Evolutionary conservation across 2,888 invertebrate species (phyloP).

Genomic region (Horisme vitalbata): DNA sequence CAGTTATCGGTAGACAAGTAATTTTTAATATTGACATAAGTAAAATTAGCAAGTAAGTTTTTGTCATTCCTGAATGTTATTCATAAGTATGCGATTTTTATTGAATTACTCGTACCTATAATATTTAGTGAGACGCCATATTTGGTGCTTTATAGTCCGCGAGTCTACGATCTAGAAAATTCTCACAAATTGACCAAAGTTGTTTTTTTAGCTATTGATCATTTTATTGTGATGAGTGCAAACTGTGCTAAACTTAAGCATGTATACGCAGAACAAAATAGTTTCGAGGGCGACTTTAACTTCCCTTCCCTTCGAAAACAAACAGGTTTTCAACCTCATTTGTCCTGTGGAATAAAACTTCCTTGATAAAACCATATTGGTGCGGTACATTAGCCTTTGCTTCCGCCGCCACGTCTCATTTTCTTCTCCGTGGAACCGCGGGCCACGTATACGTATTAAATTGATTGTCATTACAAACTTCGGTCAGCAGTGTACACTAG

Average conservation of each 20-base stretch:
- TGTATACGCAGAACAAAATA: too few relatives aligned
- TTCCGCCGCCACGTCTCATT: background rate
- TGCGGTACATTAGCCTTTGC: constrained; percentile 11
- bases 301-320: background rate
- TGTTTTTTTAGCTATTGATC: background rate
- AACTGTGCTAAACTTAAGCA: background rate
- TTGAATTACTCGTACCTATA: constrained; percentile 20
- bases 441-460: constrained; percentile 19
- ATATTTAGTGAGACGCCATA: constrained; percentile 21
- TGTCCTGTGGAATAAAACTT: background rate
- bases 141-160: constrained; percentile 25
- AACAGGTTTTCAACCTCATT: too few relatives aligned
- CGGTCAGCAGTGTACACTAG: constrained; percentile 52
- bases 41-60: constrained; percentile 25
- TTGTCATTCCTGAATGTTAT: constrained; percentile 52
- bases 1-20: constrained; percentile 26
- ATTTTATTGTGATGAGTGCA: background rate
- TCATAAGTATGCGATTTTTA: constrained; percentile 29
- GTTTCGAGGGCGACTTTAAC: background rate
- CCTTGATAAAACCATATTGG: background rate
- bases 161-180: constrained; percentile 20
- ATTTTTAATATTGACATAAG: constrained; percentile 30
- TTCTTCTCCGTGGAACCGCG: constrained; percentile 19
- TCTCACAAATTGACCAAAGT: constrained; percentile 2
- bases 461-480: constrained; percentile 13